Evolutionary conservation across 2,113 vertebrate genomes (phyloP).

Genomic region (Boulengeromyrus knoepffleri): DNA sequence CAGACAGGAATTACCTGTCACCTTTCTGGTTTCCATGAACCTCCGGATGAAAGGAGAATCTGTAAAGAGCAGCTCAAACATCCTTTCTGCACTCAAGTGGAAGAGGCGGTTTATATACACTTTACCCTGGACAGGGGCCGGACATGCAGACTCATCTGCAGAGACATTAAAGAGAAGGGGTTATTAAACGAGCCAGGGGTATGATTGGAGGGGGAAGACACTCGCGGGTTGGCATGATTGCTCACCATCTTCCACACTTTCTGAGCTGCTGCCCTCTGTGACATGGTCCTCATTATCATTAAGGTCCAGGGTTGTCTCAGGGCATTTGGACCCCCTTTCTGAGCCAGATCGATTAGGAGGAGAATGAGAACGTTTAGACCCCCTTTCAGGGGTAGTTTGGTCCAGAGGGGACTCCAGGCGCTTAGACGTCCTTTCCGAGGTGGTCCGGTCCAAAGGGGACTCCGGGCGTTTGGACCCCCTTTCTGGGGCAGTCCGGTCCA

Average conservation of each 20-base stretch:
- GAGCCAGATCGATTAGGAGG: slow-evolving; percentile 69
- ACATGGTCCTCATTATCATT: slow-evolving; percentile 75
- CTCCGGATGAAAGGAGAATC: slow-evolving; percentile 78
- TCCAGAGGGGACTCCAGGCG: not conserved
- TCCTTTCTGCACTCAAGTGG: slow-evolving; percentile 78
- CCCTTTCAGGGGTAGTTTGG: slow-evolving; percentile 40
- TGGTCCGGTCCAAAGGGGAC: slow-evolving; percentile 42
- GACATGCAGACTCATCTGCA: slow-evolving; percentile 59
- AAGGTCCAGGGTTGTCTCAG: slow-evolving; percentile 67
- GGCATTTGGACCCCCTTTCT: slow-evolving; percentile 49
- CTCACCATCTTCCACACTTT: slow-evolving; percentile 77
- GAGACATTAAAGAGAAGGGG: not conserved
- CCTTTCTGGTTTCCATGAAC: slow-evolving; percentile 74
- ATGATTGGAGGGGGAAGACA: not conserved
- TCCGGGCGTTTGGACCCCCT: slow-evolving; percentile 38
- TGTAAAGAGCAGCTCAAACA: slow-evolving; percentile 93
- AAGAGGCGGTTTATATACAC: slow-evolving; percentile 83
- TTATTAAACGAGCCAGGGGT: not conserved
- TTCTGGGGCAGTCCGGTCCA: slow-evolving; percentile 66
- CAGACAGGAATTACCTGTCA: slow-evolving; percentile 67
- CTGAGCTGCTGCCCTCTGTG: slow-evolving; percentile 72
- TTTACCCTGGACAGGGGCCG: slow-evolving; percentile 69
- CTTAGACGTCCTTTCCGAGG: not conserved
- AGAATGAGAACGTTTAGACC: slow-evolving; percentile 56
- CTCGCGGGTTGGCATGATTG: not conserved